Evolutionary conservation across 2,888 invertebrate genomes (phyloP), one percentile per base, ranked within the genome.

Genomic region (Nomada fucata): DNA sequence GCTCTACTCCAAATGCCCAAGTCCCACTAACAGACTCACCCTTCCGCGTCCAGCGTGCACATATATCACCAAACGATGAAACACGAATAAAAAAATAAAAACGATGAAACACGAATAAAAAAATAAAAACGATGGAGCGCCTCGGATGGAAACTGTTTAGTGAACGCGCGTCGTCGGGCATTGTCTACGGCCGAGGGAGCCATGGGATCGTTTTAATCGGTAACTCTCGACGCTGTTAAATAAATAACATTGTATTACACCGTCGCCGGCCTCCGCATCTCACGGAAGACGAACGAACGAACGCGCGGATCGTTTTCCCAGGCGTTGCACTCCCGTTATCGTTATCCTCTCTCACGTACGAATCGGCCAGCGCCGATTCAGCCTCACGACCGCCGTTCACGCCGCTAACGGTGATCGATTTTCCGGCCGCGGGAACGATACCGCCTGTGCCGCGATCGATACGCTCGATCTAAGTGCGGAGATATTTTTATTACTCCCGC

Each of bases 291-390:
- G 86, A 79, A 86, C 86, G 86, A 79, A 86, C 84, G 86, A 84
- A 85, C 85, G 47, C 82, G 76, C 57, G 82, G 70, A 88, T 88
- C 87, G 84, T 88, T 87, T 87, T 88, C 88, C 88, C 88, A 88
- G 88, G 86, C 88, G 88, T 79, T 84, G 88, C 87, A 88, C 88
- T 87, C 87, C 87, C 87, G 87, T 87, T 87, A 87, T 87, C 87
- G 88, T 87, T 88, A 87, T 87, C 88, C 88, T 87, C 88, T 87
- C 88, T 88, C 86, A 82, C 88, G 86, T 87, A 81, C 57, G 80
- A 87, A 86, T 86, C 85, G 88, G 73, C 50, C 79, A 68, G 73
- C 82, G 79, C 73, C 79, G 80, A 85, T 83, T 75, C 71, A 67
- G 77, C 47, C 59, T 52, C 57, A 69, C 53, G 76, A 67, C 59